A percentile compares a stretch with the other conserved stretches of the same genome.
These are phyloP conservation scores for Micropterix aruncella DNA, from an alignment of 2,888 invertebrate species.

Conservation along the genomic window DNA sequence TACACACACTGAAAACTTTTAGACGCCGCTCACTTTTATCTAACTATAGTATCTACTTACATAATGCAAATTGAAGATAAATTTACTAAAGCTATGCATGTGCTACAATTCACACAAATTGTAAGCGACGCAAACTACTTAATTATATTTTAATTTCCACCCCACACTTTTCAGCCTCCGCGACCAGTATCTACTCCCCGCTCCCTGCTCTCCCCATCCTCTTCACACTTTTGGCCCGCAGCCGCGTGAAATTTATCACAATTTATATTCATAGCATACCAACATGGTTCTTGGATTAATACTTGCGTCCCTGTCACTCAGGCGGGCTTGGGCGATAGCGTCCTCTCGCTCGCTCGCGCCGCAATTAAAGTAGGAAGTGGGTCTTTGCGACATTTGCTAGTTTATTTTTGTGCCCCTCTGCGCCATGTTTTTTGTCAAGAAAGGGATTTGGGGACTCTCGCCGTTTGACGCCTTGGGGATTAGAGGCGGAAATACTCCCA, in stretches of 20 bases:
- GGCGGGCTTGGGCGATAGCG: not conserved
- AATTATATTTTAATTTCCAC: slow-evolving; percentile 1
- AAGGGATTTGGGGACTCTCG: not conserved
- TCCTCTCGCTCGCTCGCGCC: not conserved
- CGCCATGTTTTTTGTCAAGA: not conserved
- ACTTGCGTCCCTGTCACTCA: not conserved
- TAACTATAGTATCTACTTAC: too few species aligned
- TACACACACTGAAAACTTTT: too few species aligned
- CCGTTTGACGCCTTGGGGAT: not conserved
- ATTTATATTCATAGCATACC: slow-evolving; percentile 46
- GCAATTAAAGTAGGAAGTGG: not conserved
- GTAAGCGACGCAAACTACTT: not conserved
- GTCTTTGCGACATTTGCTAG: not conserved
- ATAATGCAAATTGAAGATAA: too few species aligned
- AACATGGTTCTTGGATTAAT: slow-evolving; percentile 22
- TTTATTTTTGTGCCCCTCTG: not conserved
- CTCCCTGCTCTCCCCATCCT: slow-evolving; percentile 7
- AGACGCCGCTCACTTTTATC: too few species aligned
- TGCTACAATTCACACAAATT: too few species aligned
- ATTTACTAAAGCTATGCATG: too few species aligned
- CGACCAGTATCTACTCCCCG: slow-evolving; percentile 1
- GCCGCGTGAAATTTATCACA: slow-evolving; percentile 42
- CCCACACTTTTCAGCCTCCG: not conserved
- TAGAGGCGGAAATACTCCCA: too few species aligned
- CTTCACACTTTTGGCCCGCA: slow-evolving; percentile 15